Evolutionary conservation across 2,797 vertebrate species (phyloP), one percentile per base, ranked within the genome.

Genomic region (Ara ararauna): DNA sequence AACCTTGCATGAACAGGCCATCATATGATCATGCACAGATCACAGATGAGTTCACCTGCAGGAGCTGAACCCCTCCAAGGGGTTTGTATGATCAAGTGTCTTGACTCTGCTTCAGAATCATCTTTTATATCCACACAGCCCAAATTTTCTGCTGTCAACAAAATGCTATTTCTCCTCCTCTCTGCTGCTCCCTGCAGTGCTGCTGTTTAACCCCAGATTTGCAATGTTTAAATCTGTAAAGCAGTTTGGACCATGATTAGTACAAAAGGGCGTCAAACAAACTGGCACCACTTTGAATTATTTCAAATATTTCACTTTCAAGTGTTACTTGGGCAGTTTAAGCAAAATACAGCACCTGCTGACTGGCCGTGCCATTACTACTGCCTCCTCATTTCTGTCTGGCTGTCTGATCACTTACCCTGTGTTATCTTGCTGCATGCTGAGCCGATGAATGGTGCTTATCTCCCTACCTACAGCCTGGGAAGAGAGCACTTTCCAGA

Each of bases 401-500:
- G 32, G 13, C 58, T 71, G 19, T 5, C 53, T 68, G 80, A 75
- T 34, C 66, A 19, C 18, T 13, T 58, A 83, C 71, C 48, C 72
- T 50, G 16, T 4, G 16, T 65, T 70, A 66, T 53, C 56, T 56
- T 44, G 5, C 32, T 5, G 2, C 4, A 27, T 0, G 1, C 48
- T 1, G 11, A 56, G 53, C 29, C 0, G 1, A 34, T 2, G 40
- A 89, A 23, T 30, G 23, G 40, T 10, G 29, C 21, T 76, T 53
- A 79, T 58, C 84, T 73, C 81, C 72, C 45, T 51, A 71, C 15
- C 65, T 71, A 30, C n/a, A 58, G 44, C 5, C 44, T 68, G 87
- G 61, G 78, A 87, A 85, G 61, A 70, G 32, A 71, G 71, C n/a
- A 29, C 18, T 90, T 91, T 92, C 71, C 81, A 90, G 56, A 13